phyloP scores from a whole-genome alignment of 2,888 invertebrate species.

The Apodemia mormo region DNA sequence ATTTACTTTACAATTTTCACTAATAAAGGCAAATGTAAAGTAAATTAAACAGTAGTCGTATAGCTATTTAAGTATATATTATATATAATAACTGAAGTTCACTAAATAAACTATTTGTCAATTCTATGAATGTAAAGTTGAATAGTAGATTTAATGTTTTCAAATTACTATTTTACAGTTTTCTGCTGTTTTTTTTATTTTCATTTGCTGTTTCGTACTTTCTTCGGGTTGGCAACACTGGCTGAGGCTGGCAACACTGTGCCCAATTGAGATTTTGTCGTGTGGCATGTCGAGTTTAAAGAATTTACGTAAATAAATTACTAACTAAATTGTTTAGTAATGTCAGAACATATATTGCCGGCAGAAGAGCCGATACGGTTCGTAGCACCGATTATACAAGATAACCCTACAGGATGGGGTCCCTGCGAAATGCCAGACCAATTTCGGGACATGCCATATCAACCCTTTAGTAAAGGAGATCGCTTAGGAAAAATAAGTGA shows the following conservation, averaged over 20 bases:
- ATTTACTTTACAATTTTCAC: no score
- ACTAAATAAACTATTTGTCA: no score
- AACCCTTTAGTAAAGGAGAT: slow-evolving; percentile 99
- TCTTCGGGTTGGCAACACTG: neutral
- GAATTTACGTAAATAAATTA: slow-evolving; percentile 23
- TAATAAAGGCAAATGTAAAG: no score
- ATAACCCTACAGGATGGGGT: slow-evolving; percentile 97
- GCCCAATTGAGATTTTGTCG: slow-evolving; percentile 46
- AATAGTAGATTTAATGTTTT: no score
- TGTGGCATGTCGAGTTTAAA: slow-evolving; percentile 50
- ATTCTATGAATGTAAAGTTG: no score
- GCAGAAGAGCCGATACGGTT: slow-evolving; percentile 85
- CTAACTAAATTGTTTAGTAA: slow-evolving; percentile 44
- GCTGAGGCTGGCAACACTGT: neutral
- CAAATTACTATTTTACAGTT: no score
- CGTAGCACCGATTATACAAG: slow-evolving; percentile 88
- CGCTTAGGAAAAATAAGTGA: slow-evolving; percentile 99
- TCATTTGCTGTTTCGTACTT: no score
- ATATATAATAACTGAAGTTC: no score
- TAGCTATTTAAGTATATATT: no score
- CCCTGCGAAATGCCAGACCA: slow-evolving; percentile 96
- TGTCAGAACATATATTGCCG: slow-evolving; percentile 78
- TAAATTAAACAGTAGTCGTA: no score
- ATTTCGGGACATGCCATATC: slow-evolving; percentile 98
- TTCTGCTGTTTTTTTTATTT: no score